Evolutionary conservation across 2,113 vertebrate species (phyloP).

Genomic region (Sander vitreus): DNA sequence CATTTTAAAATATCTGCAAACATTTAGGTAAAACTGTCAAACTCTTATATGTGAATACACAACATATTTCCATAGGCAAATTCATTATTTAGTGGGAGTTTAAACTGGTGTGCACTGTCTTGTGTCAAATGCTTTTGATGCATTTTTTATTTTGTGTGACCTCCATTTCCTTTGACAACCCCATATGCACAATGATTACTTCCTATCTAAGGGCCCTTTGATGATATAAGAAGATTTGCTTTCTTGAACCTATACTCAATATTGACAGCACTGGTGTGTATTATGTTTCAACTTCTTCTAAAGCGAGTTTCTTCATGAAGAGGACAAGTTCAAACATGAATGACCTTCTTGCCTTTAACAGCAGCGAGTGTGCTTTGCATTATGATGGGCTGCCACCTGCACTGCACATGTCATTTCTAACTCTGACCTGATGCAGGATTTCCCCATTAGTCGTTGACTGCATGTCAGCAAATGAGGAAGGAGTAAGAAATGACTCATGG

Average conservation of each 20-base stretch:
- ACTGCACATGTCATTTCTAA: not conserved
- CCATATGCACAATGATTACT: not conserved
- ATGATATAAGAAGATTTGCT: not conserved
- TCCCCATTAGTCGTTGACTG: not conserved
- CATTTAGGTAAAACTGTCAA: not conserved
- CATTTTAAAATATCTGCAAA: not conserved
- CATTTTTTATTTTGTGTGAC: not conserved
- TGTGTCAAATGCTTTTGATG: not conserved
- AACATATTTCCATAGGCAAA: not conserved
- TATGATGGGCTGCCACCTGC: constrained; percentile 22
- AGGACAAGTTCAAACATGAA: constrained; percentile 7
- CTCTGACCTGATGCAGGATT: not conserved
- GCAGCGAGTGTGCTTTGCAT: constrained; percentile 22
- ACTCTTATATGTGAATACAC: not conserved
- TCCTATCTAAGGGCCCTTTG: not conserved
- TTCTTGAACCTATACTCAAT: not conserved
- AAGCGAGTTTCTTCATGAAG: not conserved
- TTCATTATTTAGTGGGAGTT: not conserved
- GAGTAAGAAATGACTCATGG: not conserved
- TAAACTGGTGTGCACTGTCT: not conserved
- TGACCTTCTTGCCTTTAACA: constrained; percentile 34
- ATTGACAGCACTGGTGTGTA: not conserved
- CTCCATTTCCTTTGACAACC: not conserved
- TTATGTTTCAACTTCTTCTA: not conserved
- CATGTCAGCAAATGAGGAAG: constrained; percentile 3